Evolutionary conservation across 2,797 vertebrate species (phyloP), one percentile per base, ranked within the genome.

Genomic region (Crax fasciolata): DNA sequence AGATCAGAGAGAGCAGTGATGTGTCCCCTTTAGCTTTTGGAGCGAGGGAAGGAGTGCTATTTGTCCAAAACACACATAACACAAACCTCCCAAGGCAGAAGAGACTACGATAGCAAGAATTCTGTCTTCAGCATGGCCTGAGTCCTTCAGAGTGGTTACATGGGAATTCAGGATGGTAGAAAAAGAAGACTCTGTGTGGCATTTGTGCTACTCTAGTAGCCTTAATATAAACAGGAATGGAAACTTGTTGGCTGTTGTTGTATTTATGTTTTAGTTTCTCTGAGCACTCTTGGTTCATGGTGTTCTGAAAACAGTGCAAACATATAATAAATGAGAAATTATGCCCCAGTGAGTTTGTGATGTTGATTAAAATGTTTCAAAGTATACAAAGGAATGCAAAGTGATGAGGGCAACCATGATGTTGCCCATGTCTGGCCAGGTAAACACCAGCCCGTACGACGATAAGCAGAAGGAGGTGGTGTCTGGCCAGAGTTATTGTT

Each of bases 21-120:
- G 0, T 15, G 9, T 9, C 20, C 54, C 48, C 52, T 57, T 43
- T 78, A 13, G 13, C 23, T 48, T 59, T 15, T 0, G 8, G 57
- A 73, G 32, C 27, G 49, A 35, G 63, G n/a, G 58, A 30, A 23
- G 10, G 6, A 38, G 12, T 44, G 11, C 27, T 83, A 52, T 11
- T 74, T 4, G 21, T 39, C 35, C n/a, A 80, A 54, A 83, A 55
- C 15, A 25, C 2, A n/a, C 14, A 4, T 6, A 14, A 76, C 38
- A 41, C 68, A 52, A 77, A 74, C 8, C 16, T 87, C 24, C 27
- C 21, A 41, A 48, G 44, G 68, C 21, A 76, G 41, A 30, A 66
- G 13, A 28, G 41, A 38, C 27, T 19, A 48, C 63, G 44, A 43
- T 7, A 58, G n/a, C 19, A 51, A 48, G 18, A 74, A 38, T 62